Base-by-base conservation (phyloP, 2,113 vertebrate species). In the Symphodus melops region DNA sequence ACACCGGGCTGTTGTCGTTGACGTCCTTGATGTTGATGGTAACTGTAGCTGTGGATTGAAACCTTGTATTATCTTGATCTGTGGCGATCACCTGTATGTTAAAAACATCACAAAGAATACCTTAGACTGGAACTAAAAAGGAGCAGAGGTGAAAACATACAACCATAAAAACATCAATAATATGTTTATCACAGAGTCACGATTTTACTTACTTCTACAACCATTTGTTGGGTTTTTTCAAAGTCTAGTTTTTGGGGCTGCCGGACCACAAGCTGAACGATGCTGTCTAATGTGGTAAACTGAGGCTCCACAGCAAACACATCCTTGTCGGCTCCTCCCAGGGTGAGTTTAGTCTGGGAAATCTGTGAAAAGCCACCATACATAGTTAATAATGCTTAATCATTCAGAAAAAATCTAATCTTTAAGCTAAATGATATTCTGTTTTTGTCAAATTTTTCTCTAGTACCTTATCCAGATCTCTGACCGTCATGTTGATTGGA, bases 401-500 rank as follows among this genome's bases (percentile, higher is more conserved):
- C 20, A 8, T 44, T n/a, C 42, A 44, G 42, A 44, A 44, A 16
- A 44, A 44, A 12, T 44, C 42, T 33, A 33, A 44, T 13, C 46
- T 48, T 8, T 48, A 17, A 17, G 48, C 7, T 0, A 5, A 51
- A 57, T 4, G 37, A 54, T 8, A 8, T 7, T 17, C 9, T 36
- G 5, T 33, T 1, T 14, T 21, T 19, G 51, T 33, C 9, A 41
- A 1, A 11, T 10, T 41, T 41, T 25, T 9, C 55, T 41, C 37
- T 63, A 79, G 71, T 68, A 95, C 98, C 95, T 93, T 93, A 71
- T 99, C 98, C 0, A 64, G 79, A 78, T 99, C 97, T 0, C 88
- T 91, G 62, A 94, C 92, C 0, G 79, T 86, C 17, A 99, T 97
- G 73, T 63, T 89, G 74, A 99, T 89, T 16, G 93, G 75, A 75